phyloP scores from a whole-genome alignment of 2,113 vertebrate genomes.

The Phocoena phocoena region DNA sequence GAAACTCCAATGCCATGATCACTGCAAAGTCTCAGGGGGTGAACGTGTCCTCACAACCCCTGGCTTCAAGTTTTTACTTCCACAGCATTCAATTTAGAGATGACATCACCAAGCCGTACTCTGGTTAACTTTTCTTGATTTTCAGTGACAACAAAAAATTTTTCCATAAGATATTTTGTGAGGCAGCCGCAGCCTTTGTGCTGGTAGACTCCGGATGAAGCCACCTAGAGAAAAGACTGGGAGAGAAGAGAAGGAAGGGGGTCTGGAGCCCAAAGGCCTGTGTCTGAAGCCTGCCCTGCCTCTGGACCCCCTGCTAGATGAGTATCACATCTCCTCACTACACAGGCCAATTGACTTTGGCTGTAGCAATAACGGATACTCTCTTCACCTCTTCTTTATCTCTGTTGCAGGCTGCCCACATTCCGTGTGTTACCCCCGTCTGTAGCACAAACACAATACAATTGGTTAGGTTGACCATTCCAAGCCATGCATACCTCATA shows the following conservation, averaged over 20 bases:
- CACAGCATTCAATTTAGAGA: background rate
- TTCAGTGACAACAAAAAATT: background rate
- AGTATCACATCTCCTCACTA: background rate
- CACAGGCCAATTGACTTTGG: background rate
- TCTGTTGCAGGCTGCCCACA: background rate
- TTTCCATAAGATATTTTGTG: background rate
- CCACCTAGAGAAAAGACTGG: background rate
- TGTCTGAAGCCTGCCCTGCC: background rate
- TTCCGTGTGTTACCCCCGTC: rapidly evolving
- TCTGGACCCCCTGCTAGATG: background rate
- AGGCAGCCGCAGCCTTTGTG: background rate
- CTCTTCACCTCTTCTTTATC: background rate
- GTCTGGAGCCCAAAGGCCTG: background rate
- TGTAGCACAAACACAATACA: background rate
- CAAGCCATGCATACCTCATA: background rate
- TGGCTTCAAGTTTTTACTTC: background rate
- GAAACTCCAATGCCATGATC: background rate
- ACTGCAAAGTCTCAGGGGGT: background rate
- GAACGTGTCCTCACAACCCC: background rate
- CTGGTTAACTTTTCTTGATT: background rate
- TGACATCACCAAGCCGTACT: background rate
- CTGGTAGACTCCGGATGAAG: background rate
- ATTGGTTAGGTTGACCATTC: background rate
- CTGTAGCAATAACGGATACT: background rate
- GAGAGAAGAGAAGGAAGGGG: background rate